Conservation (phyloP, 2,797 vertebrate genomes). For the Scolopax bukidnonensis region DNA sequence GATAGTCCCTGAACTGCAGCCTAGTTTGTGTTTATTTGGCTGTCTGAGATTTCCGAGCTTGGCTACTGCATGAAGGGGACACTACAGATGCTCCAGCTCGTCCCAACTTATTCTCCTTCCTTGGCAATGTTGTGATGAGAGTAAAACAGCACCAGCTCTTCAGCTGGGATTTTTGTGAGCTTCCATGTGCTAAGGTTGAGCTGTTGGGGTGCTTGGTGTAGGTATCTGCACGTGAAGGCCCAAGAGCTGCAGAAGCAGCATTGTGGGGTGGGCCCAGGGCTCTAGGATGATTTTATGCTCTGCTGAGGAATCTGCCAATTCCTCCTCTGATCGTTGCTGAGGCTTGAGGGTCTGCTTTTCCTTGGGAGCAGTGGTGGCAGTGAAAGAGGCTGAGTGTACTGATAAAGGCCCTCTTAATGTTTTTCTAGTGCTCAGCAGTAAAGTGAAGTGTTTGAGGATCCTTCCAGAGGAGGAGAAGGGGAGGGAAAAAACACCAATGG, state of each 20-base stretch:
- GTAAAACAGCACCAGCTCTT: neutral
- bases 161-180: neutral
- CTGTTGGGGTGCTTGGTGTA: neutral
- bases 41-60: neutral
- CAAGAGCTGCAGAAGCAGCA: neutral
- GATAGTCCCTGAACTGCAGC: neutral
- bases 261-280: neutral
- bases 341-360: neutral
- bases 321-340: neutral
- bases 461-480: neutral
- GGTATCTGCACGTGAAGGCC: neutral
- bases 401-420: neutral
- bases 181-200: neutral
- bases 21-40: neutral
- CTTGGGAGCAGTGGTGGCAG: neutral
- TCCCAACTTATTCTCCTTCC: neutral
- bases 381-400: neutral
- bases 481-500: neutral
- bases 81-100: neutral
- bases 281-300: neutral
- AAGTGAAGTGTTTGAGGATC: neutral
- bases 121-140: fast-evolving
- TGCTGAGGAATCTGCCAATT: neutral
- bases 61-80: neutral
- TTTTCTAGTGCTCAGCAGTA: neutral